Base-by-base conservation (phyloP, 2,113 vertebrate genomes). In the Perca fluviatilis region DNA sequence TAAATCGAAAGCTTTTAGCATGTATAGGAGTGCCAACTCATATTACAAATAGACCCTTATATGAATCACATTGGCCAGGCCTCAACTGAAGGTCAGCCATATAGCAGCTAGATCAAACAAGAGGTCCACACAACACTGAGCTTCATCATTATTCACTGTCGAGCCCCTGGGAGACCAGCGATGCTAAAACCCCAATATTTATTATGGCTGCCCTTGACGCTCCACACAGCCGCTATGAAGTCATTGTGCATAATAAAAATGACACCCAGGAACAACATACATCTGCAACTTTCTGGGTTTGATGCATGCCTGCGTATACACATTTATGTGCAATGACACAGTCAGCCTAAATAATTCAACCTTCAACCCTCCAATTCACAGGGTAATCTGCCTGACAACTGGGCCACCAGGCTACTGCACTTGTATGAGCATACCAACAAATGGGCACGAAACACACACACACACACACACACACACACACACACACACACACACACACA, bases 1-100 rank as follows among this genome's bases (percentile, higher is more conserved):
- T 25, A 19, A 43, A 43, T 46, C 54, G 49, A 36, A 33, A 75
- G 67, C 85, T 76, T 72, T 83, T 36, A 69, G 23, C 43, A 65
- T 67, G 12, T 70, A n/a, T 23, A n/a, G 40, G 13, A 27, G 15
- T 58, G 63, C 62, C 65, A 60, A 16, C 70, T 80, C 65, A 57
- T 62, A 76, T 86, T 68, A 74, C 63, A 79, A 83, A 81, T 81
- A 46, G 69, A 74, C 60, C 57, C 68, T 74, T 77, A 36, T 73
- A 81, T 83, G 71, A 88, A 85, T 86, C 78, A 82, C 73, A 47
- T 51, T 10, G 43, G 33, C 50, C 56, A 10, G 43, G 76, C 56
- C n/a, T 54, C 77, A 61, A 75, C 64, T 86, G 88, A 90, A 92
- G 85, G 88, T 90, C 88, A 78, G 58, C 49, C 62, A 58, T 70